Conservation (phyloP, 2,797 vertebrate genomes). For the Zalophus californianus region DNA sequence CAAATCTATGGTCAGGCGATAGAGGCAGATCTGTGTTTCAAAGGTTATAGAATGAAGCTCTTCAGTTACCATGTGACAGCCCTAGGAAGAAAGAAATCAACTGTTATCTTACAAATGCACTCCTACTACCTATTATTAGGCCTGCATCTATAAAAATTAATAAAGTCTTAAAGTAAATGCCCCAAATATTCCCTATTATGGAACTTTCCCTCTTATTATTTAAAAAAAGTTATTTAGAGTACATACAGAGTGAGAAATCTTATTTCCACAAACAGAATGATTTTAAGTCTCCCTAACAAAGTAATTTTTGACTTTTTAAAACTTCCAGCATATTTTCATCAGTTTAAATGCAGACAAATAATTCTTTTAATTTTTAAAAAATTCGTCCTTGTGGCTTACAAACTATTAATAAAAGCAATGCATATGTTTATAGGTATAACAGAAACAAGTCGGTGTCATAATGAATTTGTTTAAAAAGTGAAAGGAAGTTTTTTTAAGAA, state of each 20-base stretch:
- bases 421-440: neutral
- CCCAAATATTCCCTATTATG: neutral
- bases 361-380: conserved; percentile 37
- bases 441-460: neutral
- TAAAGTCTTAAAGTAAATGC: neutral
- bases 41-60: conserved; percentile 98
- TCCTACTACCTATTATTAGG: neutral
- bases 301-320: conserved; percentile 33
- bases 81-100: conserved; percentile 85
- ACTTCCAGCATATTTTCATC: conserved; percentile 34
- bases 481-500: neutral
- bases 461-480: conserved; percentile 7
- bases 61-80: conserved; percentile 96
- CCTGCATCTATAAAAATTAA: neutral
- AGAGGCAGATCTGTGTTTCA: conserved; percentile 95
- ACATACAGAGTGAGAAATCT: neutral
- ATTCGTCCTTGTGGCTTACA: neutral
- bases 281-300: conserved; percentile 20
- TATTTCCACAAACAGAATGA: conserved; percentile 27
- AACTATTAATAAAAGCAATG: neutral
- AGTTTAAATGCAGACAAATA: conserved; percentile 41
- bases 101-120: neutral
- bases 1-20: conserved; percentile 94
- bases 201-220: neutral
- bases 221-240: neutral